These are phyloP conservation scores for Corvus hawaiiensis DNA, from an alignment of 2,113 vertebrate genomes.

Conservation along the genomic window DNA sequence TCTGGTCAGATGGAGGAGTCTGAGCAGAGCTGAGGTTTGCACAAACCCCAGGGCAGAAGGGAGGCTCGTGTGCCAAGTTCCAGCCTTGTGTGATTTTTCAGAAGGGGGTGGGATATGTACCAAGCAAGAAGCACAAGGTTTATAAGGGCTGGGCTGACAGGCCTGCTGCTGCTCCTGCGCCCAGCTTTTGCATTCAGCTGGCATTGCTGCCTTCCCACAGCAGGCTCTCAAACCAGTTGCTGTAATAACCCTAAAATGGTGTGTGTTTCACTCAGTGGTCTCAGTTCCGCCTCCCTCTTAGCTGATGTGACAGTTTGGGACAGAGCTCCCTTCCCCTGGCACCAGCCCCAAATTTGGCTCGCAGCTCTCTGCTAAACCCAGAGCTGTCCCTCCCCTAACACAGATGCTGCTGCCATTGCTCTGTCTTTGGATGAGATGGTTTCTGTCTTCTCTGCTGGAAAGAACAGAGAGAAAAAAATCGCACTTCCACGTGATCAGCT, in stretches of 20 bases:
- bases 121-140: neutral
- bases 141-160: neutral
- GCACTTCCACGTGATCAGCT: accelerated
- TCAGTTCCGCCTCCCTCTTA: neutral
- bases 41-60: neutral
- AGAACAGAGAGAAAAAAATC: neutral
- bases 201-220: neutral
- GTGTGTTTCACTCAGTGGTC: neutral
- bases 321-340: neutral
- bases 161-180: neutral
- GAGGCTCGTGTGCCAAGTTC: neutral
- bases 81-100: neutral
- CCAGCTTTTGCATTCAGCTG: neutral
- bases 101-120: neutral
- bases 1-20: neutral
- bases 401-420: neutral
- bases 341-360: neutral
- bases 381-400: accelerated
- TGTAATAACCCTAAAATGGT: neutral
- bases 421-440: neutral
- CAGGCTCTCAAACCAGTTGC: neutral
- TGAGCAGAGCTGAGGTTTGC: neutral
- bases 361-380: neutral
- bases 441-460: neutral
- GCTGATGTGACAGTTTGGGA: neutral